Evolutionary conservation across 2,113 vertebrate species (phyloP), one percentile per base, ranked within the genome.

Genomic region (Plestiodon gilberti): DNA sequence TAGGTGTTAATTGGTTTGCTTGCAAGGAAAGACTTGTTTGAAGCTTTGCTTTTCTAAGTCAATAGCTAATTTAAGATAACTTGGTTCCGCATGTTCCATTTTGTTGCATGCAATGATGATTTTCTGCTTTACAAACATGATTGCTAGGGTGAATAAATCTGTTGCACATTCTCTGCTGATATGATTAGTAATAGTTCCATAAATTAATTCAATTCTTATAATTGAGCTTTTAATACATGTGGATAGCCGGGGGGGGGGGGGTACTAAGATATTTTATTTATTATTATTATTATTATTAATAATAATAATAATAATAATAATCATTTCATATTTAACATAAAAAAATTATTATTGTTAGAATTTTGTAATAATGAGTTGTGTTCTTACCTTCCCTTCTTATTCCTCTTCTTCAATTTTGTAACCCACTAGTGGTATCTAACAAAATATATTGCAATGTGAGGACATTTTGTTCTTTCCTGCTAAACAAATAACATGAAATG

Each of bases 401-500:
- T 85, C 82, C 28, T 90, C 73, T 82, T 69, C 69, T n/a, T 65
- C 64, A 69, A 8, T 48, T 43, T 91, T 88, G 40, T 91, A 70
- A 89, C 83, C 89, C 23, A 90, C 82, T 91, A 80, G 22, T 81
- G 33, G 20, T 80, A 25, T 90, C 78, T 91, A 90, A 86, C 87
- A 65, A 83, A 88, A 67, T 89, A 79, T 94, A 22, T 93, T 89
- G 43, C 92, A 90, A 92, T 94, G 91, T 94, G 91, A 92, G 78
- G 75, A 0, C 1, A 90, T 90, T 89, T 92, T 84, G 0, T 35
- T 1, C 90, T 92, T 87, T 14, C 4, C 89, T 96, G 95, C 82
- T 94, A 69, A 96, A 96, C 95, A 92, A 88, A 94, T 98, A 98
- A 98, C 93, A 85, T 96, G 86, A 97, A 97, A 96, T 98, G 95